Evolutionary conservation across 2,888 invertebrate genomes (phyloP), one percentile per base, ranked within the genome.

Genomic region (Helicoverpa assulta): DNA sequence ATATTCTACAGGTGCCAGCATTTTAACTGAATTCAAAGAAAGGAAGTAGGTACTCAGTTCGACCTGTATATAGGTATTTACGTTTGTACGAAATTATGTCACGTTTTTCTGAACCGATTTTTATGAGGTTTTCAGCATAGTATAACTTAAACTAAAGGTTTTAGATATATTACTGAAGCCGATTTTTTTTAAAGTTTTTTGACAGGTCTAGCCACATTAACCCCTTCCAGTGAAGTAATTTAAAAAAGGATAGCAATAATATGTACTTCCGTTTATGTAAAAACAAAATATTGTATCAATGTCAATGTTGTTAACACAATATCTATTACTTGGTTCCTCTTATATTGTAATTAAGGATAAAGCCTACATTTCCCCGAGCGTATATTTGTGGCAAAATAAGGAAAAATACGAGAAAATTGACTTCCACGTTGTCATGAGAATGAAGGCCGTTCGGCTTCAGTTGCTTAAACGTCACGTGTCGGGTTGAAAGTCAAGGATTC

Each of bases 401-500:
- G 52, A 76, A 29, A 54, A 75, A 50, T 37, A 59, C 43, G 12
- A 37, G 52, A 70, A 76, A 76, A 76, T 69, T 57, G 29, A 76
- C 52, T 67, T 53, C 43, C 21, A 52, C 37, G 7, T 0, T 43
- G 51, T 50, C 55, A 59, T 14, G 37, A 47, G 19, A 19, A 21
- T 33, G 50, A 56, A 37, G 51, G 69, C 29, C n/a, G 5, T 5
- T 10, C 2, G 52, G 19, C 7, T 55, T 52, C n/a, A 29, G 29
- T 47, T 50, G 7, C 50, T 47, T 50, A 12, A 37, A 54, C 29
- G 26, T 56, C 37, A 21, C 10, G 14, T 37, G 37, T 18, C 29
- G 2, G 21, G 37, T 10, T 70, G 54, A 26, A 29, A 21, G n/a
- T n/a, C 6, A n/a, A 5, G 0, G 43, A 8, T 4, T 5, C 18